Conservation (phyloP, 2,113 vertebrate genomes). For the Jacana jacana region DNA sequence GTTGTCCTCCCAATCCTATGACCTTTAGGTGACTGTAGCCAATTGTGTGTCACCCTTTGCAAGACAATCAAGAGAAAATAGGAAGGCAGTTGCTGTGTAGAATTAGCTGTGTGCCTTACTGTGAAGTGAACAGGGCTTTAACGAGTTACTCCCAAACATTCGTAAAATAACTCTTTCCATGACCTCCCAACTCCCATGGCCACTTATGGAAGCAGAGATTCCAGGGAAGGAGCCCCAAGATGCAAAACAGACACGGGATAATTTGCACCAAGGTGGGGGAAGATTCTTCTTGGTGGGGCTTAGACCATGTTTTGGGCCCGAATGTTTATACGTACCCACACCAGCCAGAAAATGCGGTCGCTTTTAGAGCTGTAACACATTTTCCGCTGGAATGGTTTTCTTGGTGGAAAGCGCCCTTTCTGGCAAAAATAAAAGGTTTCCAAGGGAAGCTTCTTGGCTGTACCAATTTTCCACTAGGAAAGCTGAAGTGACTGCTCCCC, state of each 20-base stretch:
- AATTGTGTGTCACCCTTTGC: background rate
- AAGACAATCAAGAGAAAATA: background rate
- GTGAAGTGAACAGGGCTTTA: background rate
- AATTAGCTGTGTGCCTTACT: background rate
- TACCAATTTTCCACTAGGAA: slow-evolving; percentile 14
- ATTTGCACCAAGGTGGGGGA: background rate
- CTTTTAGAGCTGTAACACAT: background rate
- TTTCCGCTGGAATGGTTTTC: background rate
- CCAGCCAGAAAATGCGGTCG: background rate
- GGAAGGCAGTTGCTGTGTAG: background rate
- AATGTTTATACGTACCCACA: background rate
- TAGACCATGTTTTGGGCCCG: background rate
- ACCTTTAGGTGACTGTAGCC: background rate
- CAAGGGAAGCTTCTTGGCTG: background rate
- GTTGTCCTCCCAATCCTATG: fast-evolving
- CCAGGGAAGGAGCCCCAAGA: background rate
- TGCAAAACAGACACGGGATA: background rate
- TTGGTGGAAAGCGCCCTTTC: background rate
- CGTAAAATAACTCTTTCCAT: background rate
- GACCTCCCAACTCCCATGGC: background rate
- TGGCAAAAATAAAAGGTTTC: slow-evolving; percentile 11
- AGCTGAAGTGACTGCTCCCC: background rate
- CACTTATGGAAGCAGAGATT: background rate
- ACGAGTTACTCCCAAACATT: background rate
- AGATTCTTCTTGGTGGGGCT: background rate